A percentile compares a stretch with the other conserved stretches of the same genome.
Evolutionary conservation across 2,113 vertebrate species (phyloP).

Genomic region (Prinia subflava): DNA sequence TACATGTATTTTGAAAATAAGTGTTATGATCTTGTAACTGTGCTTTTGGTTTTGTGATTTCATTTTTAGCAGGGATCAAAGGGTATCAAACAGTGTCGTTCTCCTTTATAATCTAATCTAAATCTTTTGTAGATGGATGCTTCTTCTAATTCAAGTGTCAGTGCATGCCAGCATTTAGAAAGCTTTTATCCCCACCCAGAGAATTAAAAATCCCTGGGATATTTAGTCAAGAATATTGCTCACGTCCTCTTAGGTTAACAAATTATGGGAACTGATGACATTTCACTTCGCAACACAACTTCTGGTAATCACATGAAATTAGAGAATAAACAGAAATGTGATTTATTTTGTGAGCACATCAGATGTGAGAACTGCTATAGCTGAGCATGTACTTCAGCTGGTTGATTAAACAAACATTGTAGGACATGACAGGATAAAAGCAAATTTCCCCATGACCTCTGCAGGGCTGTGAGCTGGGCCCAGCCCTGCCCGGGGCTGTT

Average conservation of each 20-base stretch:
- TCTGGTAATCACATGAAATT: background rate
- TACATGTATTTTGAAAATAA: background rate
- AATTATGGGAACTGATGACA: background rate
- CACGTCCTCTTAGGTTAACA: background rate
- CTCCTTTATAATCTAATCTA: background rate
- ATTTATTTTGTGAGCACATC: background rate
- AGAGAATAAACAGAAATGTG: background rate
- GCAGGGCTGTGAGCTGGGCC: fast-evolving
- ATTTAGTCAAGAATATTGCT: background rate
- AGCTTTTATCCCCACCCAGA: background rate
- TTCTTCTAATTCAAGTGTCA: background rate
- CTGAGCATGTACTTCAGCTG: background rate
- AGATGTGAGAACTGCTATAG: background rate
- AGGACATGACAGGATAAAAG: fast-evolving
- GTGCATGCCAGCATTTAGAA: background rate
- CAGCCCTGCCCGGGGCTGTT: background rate
- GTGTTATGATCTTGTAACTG: background rate
- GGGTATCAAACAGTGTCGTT: background rate
- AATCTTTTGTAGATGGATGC: background rate
- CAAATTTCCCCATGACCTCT: fast-evolving
- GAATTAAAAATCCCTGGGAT: background rate
- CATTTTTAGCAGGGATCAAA: background rate
- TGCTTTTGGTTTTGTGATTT: background rate
- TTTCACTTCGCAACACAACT: background rate
- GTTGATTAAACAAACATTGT: background rate